Evolutionary conservation across 2,888 invertebrate genomes (phyloP), one percentile per base, ranked within the genome.

Genomic region (Meiosimyza decipiens): DNA sequence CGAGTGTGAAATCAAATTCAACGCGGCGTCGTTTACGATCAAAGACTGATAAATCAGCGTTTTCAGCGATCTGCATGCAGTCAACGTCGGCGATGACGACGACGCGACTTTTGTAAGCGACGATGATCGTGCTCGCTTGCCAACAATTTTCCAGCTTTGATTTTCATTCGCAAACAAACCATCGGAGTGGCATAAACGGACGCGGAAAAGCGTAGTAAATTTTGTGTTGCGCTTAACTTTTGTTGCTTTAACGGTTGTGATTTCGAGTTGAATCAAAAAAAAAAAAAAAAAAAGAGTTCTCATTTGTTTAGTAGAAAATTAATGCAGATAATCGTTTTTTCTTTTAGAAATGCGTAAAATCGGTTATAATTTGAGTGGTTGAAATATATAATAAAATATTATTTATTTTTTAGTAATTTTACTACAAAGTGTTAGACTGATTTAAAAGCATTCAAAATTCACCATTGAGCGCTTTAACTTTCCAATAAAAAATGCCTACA

Each of bases 91-190:
- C 59, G 3, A 33, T 28, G 18, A 3, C 28, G 59, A 28, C 54
- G 71, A 64, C 54, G 64, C 71, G 47, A 40, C 51, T 28, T 28
- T 28, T 28, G 28, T 28, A 28, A 28, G 47, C 51, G 7, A 49
- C 52, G n/a, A 71, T 40, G 65, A 66, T 28, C 63, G 33, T 40
- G 55, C 63, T 73, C 67, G 67, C 63, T 68, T 54, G 71, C 63
- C 59, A 62, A 71, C 73, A 80, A 82, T 84, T 85, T 85, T 81
- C 83, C 83, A 78, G 80, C 81, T 79, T 78, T 79, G 82, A 81
- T 80, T 84, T 82, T 80, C 82, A 84, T 83, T 84, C 84, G 84
- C 80, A 76, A 81, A 80, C 77, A 78, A 79, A 73, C 79, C 79
- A 77, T 72, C 78, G 76, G 77, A 75, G 79, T 79, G 80, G 71